phyloP scores from a whole-genome alignment of 2,797 vertebrate species.

The Rhodeus uyekii region DNA sequence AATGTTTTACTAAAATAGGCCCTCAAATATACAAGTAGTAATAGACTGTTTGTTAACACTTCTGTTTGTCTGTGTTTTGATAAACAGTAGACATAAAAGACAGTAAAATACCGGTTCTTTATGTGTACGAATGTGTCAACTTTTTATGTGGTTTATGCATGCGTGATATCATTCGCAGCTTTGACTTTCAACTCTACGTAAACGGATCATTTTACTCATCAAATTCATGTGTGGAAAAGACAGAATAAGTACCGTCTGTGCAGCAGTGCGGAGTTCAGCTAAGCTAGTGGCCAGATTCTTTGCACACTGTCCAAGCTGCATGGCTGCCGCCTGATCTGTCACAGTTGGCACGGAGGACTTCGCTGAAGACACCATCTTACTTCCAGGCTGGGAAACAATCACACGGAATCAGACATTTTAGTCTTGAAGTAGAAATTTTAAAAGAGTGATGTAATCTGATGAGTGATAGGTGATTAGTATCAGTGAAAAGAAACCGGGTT shows the following conservation, averaged over 20 bases:
- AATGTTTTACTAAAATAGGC: too few relatives aligned
- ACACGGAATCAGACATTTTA: slow-evolving; percentile 19
- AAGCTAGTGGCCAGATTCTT: slow-evolving; percentile 96
- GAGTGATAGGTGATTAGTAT: not conserved
- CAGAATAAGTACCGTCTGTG: slow-evolving; percentile 81
- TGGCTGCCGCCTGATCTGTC: slow-evolving; percentile 92
- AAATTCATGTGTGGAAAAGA: not conserved
- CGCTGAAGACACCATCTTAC: slow-evolving; percentile 95
- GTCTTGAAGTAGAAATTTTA: not conserved
- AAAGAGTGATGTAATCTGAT: not conserved
- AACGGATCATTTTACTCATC: not conserved
- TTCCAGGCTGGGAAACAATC: slow-evolving; percentile 82
- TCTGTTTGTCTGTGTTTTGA: not conserved
- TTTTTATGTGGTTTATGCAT: too few relatives aligned
- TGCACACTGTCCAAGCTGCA: slow-evolving; percentile 96
- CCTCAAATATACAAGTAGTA: too few relatives aligned
- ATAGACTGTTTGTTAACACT: not conserved
- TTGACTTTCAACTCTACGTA: not conserved
- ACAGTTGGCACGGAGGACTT: slow-evolving; percentile 96
- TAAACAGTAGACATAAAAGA: too few relatives aligned
- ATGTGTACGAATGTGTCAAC: too few relatives aligned
- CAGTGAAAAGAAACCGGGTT: not conserved
- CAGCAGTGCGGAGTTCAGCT: slow-evolving; percentile 90
- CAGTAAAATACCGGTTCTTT: not conserved
- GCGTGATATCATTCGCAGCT: not conserved